phyloP scores from a whole-genome alignment of 2,113 vertebrate genomes.

The Crotalus tigris region DNA sequence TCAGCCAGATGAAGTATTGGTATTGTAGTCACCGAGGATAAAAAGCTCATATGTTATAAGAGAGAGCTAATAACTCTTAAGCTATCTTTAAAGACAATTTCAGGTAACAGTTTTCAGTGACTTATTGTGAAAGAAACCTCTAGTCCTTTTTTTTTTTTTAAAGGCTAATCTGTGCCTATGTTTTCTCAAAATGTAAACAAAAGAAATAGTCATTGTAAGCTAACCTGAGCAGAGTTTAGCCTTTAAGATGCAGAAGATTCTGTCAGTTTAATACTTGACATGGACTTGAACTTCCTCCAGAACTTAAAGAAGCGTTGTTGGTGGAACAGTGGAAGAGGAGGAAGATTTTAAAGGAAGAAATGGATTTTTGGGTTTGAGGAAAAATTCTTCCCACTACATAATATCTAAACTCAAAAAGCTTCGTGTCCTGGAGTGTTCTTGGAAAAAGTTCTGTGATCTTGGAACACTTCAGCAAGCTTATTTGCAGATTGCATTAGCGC shows the following conservation, averaged over 20 bases:
- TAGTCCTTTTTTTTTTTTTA: neutral
- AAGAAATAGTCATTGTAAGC: neutral
- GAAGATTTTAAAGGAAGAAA: neutral
- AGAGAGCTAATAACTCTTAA: neutral
- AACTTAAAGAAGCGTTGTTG: neutral
- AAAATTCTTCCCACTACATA: neutral
- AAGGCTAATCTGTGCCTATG: neutral
- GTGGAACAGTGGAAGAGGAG: neutral
- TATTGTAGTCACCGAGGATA: neutral
- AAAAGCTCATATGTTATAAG: neutral
- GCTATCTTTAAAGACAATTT: neutral
- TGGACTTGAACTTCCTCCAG: neutral
- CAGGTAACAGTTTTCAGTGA: neutral
- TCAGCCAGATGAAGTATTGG: neutral
- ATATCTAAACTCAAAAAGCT: neutral
- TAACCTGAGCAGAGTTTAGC: neutral
- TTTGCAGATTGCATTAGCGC: neutral
- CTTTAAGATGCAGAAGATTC: neutral
- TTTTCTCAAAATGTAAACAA: neutral
- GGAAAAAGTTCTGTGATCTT: neutral
- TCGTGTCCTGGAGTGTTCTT: neutral
- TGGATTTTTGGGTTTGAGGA: neutral
- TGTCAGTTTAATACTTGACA: neutral
- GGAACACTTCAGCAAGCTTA: neutral
- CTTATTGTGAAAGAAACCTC: neutral